Percentiles rank a stretch among this genome's conserved stretches.
phyloP scores from a whole-genome alignment of 2,888 invertebrate species.

The Eutolmus rufibarbis region DNA sequence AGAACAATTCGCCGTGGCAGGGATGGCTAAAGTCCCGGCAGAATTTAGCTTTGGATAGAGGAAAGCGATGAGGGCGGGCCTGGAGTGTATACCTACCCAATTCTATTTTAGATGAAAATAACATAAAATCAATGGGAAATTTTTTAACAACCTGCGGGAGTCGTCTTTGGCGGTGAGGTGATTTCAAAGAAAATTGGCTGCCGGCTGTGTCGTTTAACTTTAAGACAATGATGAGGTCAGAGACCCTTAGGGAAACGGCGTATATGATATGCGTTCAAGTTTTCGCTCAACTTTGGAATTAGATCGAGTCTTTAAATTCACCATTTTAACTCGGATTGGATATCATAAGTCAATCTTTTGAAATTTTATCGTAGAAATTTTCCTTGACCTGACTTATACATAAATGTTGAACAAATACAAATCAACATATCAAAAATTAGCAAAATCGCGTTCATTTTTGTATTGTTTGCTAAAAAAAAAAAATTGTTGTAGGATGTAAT shows the following conservation, averaged over 20 bases:
- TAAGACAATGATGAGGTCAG: background rate
- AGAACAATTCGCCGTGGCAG: background rate
- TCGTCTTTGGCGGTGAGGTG: background rate
- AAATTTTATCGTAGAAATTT: no score
- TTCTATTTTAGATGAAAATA: slow-evolving; percentile 7
- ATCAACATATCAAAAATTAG: no score
- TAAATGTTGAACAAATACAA: no score
- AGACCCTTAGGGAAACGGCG: background rate
- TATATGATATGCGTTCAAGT: background rate
- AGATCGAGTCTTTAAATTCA: background rate
- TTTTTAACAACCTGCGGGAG: slow-evolving; percentile 13
- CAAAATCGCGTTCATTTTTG: no score
- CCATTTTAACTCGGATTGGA: background rate
- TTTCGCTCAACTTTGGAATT: background rate
- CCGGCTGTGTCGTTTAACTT: background rate
- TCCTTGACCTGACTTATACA: no score
- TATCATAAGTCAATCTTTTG: background rate
- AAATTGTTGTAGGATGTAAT: no score
- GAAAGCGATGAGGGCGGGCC: background rate
- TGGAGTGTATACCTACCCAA: background rate
- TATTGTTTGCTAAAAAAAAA: no score
- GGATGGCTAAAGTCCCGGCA: background rate
- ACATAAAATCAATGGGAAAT: background rate
- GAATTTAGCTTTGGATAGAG: background rate
- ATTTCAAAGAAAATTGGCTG: background rate